Conservation (phyloP, 1,140 invertebrate genomes). For the Drosophila oshimai region DNA sequence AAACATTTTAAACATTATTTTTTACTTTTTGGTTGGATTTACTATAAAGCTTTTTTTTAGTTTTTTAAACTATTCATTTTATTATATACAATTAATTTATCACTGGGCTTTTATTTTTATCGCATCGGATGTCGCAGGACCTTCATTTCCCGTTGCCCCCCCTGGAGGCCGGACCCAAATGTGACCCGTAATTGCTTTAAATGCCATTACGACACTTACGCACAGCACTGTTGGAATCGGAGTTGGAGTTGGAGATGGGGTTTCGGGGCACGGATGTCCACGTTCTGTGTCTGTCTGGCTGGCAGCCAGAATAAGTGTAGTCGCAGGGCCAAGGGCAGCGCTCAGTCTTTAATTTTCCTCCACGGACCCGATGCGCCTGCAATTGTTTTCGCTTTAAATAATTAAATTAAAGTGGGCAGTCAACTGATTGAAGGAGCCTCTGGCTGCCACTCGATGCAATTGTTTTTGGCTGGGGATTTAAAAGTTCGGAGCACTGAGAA, state of each 20-base stretch:
- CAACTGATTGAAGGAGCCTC: conserved; percentile 64
- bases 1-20: no score
- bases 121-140: conserved; percentile 66
- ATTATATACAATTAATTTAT: conserved; percentile 55
- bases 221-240: conserved; percentile 32
- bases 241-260: neutral
- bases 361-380: conserved; percentile 14
- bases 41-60: no score
- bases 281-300: conserved; percentile 34
- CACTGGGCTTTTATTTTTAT: conserved; percentile 54
- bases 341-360: conserved; percentile 16
- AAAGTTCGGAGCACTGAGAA: neutral
- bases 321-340: conserved; percentile 27
- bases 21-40: no score
- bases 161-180: conserved; percentile 44
- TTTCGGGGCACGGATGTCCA: neutral
- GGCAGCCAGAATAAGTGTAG: conserved; percentile 55
- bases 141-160: conserved; percentile 39
- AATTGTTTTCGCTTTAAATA: conserved; percentile 80
- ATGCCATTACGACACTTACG: conserved; percentile 78
- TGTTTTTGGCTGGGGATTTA: conserved; percentile 43
- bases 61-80: no score
- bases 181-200: conserved; percentile 80
- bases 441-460: conserved; percentile 52
- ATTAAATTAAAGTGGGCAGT: conserved; percentile 76